Conservation (phyloP, 2,797 vertebrate genomes). For the Gadopsis bispinosus region DNA sequence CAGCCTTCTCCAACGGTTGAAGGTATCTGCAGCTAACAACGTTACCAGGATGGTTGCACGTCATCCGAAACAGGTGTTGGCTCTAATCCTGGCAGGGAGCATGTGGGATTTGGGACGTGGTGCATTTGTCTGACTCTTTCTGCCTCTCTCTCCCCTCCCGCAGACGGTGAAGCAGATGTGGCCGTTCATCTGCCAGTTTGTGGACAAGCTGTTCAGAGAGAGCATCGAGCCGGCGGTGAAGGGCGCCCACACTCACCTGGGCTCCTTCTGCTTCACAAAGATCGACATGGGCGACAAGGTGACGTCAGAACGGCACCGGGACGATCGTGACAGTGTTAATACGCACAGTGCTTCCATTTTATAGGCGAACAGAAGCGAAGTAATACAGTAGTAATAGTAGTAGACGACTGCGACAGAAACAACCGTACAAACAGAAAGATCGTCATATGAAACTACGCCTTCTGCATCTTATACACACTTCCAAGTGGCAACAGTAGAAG, state of each 20-base stretch:
- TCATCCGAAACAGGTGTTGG: not conserved
- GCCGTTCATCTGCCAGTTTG: constrained; percentile 97
- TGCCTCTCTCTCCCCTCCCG: not conserved
- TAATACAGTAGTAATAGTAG: no score
- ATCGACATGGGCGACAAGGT: constrained; percentile 97
- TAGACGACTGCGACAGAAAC: not conserved
- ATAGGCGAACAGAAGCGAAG: not conserved
- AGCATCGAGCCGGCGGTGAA: constrained; percentile 96
- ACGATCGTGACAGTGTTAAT: not conserved
- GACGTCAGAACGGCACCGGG: not conserved
- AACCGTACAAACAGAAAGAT: no score
- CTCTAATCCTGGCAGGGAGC: not conserved
- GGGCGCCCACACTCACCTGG: constrained; percentile 91
- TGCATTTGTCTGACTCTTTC: not conserved
- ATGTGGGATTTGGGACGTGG: not conserved
- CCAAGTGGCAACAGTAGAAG: not conserved
- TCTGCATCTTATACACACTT: not conserved
- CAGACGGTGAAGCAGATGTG: constrained; percentile 99
- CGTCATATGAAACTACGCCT: not conserved
- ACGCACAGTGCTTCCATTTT: no score
- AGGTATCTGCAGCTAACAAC: not conserved
- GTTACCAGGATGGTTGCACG: not conserved
- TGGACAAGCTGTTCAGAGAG: constrained; percentile 96
- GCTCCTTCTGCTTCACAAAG: constrained; percentile 95
- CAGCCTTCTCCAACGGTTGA: not conserved